Percentiles rank a stretch among this genome's conserved stretches.
These are phyloP conservation scores for Euglossa dilemma DNA, from an alignment of 1,140 invertebrate genomes.

Conservation along the genomic window DNA sequence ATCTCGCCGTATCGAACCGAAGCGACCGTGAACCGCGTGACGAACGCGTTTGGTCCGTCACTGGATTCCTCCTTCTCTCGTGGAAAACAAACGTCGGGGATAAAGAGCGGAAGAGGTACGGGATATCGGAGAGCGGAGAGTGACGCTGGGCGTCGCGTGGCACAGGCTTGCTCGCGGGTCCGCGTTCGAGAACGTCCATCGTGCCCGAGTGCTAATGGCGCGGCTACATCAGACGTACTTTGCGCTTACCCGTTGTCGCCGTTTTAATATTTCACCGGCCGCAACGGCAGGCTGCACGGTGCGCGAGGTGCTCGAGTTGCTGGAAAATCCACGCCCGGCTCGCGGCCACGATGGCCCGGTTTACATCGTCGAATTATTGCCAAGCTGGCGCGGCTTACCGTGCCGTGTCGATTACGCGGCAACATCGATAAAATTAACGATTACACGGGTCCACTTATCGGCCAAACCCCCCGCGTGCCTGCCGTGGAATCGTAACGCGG, in stretches of 20 bases:
- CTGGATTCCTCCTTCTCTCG: neutral
- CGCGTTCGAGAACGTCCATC: neutral
- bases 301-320: neutral
- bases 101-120: too few species aligned
- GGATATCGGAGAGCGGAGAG: neutral
- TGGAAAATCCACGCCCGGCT: conserved; percentile 52
- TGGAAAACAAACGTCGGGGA: neutral
- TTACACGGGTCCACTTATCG: conserved; percentile 40
- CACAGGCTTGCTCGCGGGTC: neutral
- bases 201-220: conserved; percentile 12
- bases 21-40: too few species aligned
- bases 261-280: conserved; percentile 57
- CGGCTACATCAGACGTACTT: conserved; percentile 42
- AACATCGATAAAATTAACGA: conserved; percentile 68
- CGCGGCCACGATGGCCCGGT: conserved; percentile 36
- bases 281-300: neutral
- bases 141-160: neutral
- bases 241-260: conserved; percentile 4
- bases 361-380: conserved; percentile 61
- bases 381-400: conserved; percentile 60
- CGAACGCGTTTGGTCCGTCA: neutral
- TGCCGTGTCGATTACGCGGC: conserved; percentile 60
- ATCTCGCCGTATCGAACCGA: neutral
- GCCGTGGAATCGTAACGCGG: too few species aligned
- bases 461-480: neutral